These are phyloP conservation scores for Calvadosia cruxmelitensis DNA, from an alignment of 30 jellyfish, hydroid and myxozoan genomes.

Conservation along the genomic window DNA sequence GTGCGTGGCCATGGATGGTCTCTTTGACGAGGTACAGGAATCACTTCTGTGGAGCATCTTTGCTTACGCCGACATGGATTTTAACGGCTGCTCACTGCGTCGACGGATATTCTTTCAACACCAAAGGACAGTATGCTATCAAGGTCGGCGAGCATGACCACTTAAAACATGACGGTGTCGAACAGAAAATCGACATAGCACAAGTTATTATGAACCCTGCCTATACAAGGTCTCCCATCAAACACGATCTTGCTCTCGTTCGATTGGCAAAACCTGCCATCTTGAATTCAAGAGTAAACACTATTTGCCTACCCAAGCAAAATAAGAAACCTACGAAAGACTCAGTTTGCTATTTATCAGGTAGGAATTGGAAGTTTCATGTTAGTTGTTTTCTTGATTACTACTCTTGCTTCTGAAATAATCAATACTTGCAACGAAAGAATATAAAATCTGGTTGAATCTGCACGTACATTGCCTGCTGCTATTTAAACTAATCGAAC, in stretches of 20 bases:
- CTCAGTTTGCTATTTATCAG: conserved; percentile 42
- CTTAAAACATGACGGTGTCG: conserved; percentile 8
- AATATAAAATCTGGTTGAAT: too few relatives aligned
- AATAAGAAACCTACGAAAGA: conserved; percentile 13
- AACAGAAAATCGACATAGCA: conserved; percentile 5
- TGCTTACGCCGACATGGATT: conserved; percentile 45
- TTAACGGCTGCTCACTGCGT: conserved; percentile 54
- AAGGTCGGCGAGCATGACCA: conserved; percentile 23
- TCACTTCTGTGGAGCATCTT: conserved; percentile 32
- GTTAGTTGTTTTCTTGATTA: too few relatives aligned
- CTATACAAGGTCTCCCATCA: neutral
- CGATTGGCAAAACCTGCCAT: conserved; percentile 31
- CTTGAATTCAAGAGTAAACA: conserved; percentile 26
- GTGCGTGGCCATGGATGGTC: conserved; percentile 68
- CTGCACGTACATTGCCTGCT: too few relatives aligned
- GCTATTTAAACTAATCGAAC: too few relatives aligned
- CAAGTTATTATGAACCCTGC: conserved; percentile 6
- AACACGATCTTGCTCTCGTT: conserved; percentile 44
- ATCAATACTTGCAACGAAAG: too few relatives aligned
- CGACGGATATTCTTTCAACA: neutral
- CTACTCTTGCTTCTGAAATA: too few relatives aligned
- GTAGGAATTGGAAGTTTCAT: too few relatives aligned
- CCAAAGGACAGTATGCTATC: neutral
- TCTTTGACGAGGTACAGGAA: conserved; percentile 8
- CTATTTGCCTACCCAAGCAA: conserved; percentile 42